Base-by-base conservation (phyloP, 2,797 vertebrate species). In the Sebastes minor region DNA sequence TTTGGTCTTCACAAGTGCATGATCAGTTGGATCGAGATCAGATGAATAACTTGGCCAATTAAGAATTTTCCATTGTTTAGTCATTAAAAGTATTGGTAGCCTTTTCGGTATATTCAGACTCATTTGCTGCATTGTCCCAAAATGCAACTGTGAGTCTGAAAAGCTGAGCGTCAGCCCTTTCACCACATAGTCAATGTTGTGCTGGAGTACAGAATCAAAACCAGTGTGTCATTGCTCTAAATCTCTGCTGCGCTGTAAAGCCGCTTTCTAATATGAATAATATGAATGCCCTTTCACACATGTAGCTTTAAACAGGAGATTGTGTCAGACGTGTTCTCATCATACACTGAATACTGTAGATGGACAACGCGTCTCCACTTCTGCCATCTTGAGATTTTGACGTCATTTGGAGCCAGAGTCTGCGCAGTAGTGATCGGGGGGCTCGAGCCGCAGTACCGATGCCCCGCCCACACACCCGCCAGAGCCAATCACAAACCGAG, bases 41-140 rank as follows among this genome's bases (percentile, higher is more conserved):
- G 33, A 5, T 52, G 12, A 68, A 27, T 52, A 33, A 52, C 28
- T 64, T 59, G 3, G 30, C 20, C 4, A 5, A 14, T 53, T 1
- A 20, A 22, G 8, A 35, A 1, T 5, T 14, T 18, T 67, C 22
- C 20, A 35, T 30, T 77, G 38, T 56, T 77, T 35, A 18, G n/a
- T 33, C 25, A 59, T 23, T 8, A 56, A 0, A 28, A 52, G 66
- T 25, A 30, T 4, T 28, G n/a, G 65, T 68, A 33, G 30, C 52
- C 28, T 61, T 22, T 64, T 62, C 20, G 63, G n/a, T 63, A 32
- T 70, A 3, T 80, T 60, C 30, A 30, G 16, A 28, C n/a, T 67
- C 9, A 8, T 66, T 46, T 57, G 59, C 68, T 74, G 77, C 71
- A 78, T 53, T 80, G 74, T 62, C 57, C 66, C 46, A 64, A 61